Percentiles rank a stretch among this genome's conserved stretches.
Conservation (phyloP, 23 tunicate genomes). For the Phallusia fumigata region DNA sequence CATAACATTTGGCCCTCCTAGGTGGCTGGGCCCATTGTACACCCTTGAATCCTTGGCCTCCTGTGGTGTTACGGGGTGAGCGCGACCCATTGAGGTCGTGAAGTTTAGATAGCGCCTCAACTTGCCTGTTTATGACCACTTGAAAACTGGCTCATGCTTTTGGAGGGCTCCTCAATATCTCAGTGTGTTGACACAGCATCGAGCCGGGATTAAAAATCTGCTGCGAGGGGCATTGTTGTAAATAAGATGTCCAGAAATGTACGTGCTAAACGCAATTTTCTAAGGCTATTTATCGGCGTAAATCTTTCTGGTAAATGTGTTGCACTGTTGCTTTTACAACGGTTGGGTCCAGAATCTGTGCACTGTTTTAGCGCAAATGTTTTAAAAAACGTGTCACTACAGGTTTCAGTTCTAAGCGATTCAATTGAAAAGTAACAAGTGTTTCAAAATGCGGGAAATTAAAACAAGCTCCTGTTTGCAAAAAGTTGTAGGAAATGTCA, state of each 20-base stretch:
- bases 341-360: too few species aligned
- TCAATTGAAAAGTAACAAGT: too few species aligned
- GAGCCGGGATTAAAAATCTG: neutral
- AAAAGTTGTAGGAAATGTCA: too few species aligned
- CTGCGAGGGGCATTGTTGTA: neutral
- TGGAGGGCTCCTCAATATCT: neutral
- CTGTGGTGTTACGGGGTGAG: neutral
- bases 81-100: neutral
- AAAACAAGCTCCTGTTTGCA: too few species aligned
- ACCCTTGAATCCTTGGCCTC: neutral
- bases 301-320: too few species aligned
- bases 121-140: conserved; percentile 13
- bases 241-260: neutral
- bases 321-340: too few species aligned
- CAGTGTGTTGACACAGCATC: neutral
- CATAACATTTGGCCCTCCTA: neutral
- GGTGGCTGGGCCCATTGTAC: conserved; percentile 8
- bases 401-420: too few species aligned
- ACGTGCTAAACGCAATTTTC: too few species aligned
- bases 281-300: too few species aligned
- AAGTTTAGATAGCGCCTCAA: neutral
- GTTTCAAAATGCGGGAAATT: too few species aligned
- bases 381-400: too few species aligned
- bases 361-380: too few species aligned
- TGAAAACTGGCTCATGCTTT: neutral